Conservation (phyloP, 2,888 invertebrate species). For the Troglohyphantes excavatus region DNA sequence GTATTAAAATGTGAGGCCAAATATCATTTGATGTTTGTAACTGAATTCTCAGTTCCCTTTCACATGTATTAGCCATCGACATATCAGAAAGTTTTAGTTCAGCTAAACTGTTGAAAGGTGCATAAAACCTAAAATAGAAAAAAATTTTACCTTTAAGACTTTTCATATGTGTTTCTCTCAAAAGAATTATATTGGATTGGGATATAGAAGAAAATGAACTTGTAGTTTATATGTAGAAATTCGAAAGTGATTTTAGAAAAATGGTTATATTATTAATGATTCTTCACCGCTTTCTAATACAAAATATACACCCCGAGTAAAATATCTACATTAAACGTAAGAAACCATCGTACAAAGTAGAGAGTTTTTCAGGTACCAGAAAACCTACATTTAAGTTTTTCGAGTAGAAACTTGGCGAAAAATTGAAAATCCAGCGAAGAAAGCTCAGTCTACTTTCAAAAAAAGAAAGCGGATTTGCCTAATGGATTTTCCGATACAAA, state of each 20-base stretch:
- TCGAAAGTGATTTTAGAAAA: constrained; percentile 51
- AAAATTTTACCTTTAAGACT: background rate
- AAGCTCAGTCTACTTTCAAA: background rate
- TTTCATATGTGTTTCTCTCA: background rate
- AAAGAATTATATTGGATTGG: background rate
- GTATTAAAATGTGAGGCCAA: background rate
- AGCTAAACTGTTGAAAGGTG: no score
- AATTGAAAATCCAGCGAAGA: constrained; percentile 28
- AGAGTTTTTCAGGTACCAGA: constrained; percentile 15
- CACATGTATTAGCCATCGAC: background rate
- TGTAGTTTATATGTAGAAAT: constrained; percentile 18
- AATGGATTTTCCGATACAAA: constrained; percentile 75
- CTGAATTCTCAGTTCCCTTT: background rate
- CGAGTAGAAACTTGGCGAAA: constrained; percentile 21
- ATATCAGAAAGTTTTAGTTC: background rate
- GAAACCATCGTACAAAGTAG: constrained; percentile 34
- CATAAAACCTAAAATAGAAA: background rate
- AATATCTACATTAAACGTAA: constrained; percentile 24
- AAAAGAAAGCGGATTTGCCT: constrained; percentile 55
- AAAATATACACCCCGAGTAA: constrained; percentile 44
- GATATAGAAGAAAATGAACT: constrained; percentile 24
- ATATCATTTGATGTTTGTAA: background rate
- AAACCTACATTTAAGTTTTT: constrained; percentile 13
- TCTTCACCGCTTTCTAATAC: constrained; percentile 20
- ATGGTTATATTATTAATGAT: constrained; percentile 74